Base-by-base conservation (phyloP, 2,113 vertebrate genomes). In the Pelusios castaneus region DNA sequence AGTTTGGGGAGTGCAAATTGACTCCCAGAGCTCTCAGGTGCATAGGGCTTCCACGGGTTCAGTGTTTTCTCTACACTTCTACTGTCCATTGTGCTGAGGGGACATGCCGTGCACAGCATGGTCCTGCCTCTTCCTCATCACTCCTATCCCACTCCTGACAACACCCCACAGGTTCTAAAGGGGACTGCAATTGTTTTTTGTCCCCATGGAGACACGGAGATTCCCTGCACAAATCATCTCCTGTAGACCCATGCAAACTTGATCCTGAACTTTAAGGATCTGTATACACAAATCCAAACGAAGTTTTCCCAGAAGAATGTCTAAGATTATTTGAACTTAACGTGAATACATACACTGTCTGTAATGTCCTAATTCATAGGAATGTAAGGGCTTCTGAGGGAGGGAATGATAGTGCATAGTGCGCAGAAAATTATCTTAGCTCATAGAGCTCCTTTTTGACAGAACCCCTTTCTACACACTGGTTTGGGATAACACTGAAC, bases 81-180 rank as follows among this genome's bases (percentile, higher is more conserved):
- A 2, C 55, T 47, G 4, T 6, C 3, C 11, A 47, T 22, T 5
- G 19, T 8, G 4, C 13, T 63, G n/a, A 8, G 78, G 4, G 11
- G 2, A 19, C 8, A 21, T 41, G 4, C 29, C 1, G 2, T 1
- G 16, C 1, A 17, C 45, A 41, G 45, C 78, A 13, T 1, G 1
- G 47, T 82, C 80, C 78, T 1, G 1, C 1, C 3, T 29, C 5
- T 3, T n/a, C 73, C 29, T 43, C 60, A 2, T 19, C 67, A n/a
- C 31, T 7, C 1, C 10, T 19, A 21, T 22, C 17, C n/a, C 63
- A 38, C 63, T 41, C 21, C n/a, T 2, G 0, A 2, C 25, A 9
- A 14, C 16, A 17, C n/a, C 21, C 34, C 63, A 70, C 17, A 73
- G 21, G 21, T 73, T 38, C 21, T 41, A 73, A 73, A 17, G 17